phyloP scores from a whole-genome alignment of 2,797 vertebrate species.

The Oreonectes daqikongensis region DNA sequence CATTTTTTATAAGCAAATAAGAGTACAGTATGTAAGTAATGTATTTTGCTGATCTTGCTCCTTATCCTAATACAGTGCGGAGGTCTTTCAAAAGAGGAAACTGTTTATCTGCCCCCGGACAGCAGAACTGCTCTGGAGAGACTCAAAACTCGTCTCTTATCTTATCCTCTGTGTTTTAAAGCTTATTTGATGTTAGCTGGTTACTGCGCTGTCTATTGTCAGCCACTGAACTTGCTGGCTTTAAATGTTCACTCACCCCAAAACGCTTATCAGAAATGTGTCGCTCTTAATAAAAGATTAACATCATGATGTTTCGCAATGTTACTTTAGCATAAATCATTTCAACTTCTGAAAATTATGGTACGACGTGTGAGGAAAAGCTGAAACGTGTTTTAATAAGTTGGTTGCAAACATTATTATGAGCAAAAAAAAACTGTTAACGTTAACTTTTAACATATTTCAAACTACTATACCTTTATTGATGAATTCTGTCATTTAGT shows the following conservation, averaged over 20 bases:
- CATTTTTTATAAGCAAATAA: not conserved
- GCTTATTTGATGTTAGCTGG: constrained; percentile 71
- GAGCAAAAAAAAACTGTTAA: no score
- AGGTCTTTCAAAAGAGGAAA: constrained; percentile 76
- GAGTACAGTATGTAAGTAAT: constrained; percentile 49
- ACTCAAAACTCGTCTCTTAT: constrained; percentile 73
- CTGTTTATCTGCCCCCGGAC: constrained; percentile 72
- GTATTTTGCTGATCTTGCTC: constrained; percentile 68
- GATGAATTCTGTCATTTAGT: no score
- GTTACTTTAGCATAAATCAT: constrained; percentile 35
- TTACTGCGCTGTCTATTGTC: constrained; percentile 71
- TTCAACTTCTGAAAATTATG: not conserved
- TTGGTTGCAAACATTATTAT: no score
- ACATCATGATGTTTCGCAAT: constrained; percentile 66
- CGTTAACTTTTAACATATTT: no score
- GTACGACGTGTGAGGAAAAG: not conserved
- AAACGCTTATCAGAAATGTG: constrained; percentile 61
- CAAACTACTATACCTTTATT: no score
- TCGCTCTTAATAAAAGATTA: constrained; percentile 66
- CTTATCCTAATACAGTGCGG: constrained; percentile 71
- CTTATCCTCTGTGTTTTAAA: constrained; percentile 52
- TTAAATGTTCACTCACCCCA: constrained; percentile 1
- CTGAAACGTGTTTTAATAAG: no score
- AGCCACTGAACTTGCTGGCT: constrained; percentile 58
- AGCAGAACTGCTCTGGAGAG: constrained; percentile 75